Percentiles rank a stretch among this genome's conserved stretches.
Evolutionary conservation across 1,140 invertebrate genomes (phyloP).

Genomic region (Euura lappo): DNA sequence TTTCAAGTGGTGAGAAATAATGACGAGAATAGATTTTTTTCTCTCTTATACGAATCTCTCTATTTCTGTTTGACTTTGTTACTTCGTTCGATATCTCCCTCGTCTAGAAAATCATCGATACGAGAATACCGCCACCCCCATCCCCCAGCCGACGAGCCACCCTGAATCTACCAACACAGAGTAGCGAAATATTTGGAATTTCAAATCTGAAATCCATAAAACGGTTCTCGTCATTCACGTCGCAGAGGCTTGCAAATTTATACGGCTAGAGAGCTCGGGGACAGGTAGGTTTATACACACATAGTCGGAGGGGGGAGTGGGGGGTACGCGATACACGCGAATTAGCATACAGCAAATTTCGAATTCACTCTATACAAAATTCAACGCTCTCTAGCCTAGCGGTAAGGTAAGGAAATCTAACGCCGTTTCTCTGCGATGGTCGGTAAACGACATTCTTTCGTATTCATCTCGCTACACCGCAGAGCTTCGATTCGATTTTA

Average conservation of each 20-base stretch:
- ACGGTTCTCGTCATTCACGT: not conserved
- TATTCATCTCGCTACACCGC: not conserved
- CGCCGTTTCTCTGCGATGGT: not conserved
- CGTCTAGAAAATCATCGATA: not conserved
- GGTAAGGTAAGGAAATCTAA: not conserved
- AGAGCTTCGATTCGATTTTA: not conserved
- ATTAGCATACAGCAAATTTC: constrained; percentile 14
- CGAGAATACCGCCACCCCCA: too few species aligned
- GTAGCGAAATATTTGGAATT: not conserved
- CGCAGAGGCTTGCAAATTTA: constrained; percentile 2
- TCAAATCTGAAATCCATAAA: not conserved
- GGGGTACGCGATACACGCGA: constrained; percentile 2
- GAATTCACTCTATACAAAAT: constrained; percentile 5
- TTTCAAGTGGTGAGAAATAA: constrained; percentile 21
- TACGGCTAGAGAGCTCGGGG: not conserved
- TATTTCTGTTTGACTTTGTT: constrained; percentile 23
- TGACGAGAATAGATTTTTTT: constrained; percentile 33
- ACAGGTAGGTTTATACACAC: not conserved
- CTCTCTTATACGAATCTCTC: too few species aligned
- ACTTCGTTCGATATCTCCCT: not conserved
- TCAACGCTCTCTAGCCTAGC: not conserved
- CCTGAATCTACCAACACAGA: not conserved
- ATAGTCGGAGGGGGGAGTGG: not conserved
- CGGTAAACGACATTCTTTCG: not conserved
- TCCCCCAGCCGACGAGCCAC: too few species aligned